A percentile compares a stretch with the other conserved stretches of the same genome.
Conservation (phyloP, 2,797 vertebrate genomes). For the Helostoma temminkii region DNA sequence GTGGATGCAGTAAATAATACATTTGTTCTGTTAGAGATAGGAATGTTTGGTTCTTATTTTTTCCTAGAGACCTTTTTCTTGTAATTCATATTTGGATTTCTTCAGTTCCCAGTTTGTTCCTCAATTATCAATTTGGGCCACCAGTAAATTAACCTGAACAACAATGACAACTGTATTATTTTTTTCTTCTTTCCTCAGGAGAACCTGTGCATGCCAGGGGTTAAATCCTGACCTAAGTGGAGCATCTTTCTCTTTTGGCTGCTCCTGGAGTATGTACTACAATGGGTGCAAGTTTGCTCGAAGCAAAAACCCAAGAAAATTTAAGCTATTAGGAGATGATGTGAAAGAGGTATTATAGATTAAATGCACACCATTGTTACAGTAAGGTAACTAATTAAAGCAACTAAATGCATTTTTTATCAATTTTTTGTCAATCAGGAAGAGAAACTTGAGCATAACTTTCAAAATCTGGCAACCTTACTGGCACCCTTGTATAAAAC, state of each 20-base stretch:
- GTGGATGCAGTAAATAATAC: too few relatives aligned
- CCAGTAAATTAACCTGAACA: background rate
- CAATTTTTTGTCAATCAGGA: conserved; percentile 87
- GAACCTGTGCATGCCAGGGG: conserved; percentile 98
- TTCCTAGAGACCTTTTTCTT: too few relatives aligned
- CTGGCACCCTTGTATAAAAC: conserved; percentile 94
- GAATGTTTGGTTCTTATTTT: background rate
- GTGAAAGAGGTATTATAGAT: conserved; percentile 89
- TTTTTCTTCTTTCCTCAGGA: conserved; percentile 80
- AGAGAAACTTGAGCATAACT: conserved; percentile 91
- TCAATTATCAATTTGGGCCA: background rate
- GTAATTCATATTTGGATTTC: too few relatives aligned
- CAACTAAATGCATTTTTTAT: background rate
- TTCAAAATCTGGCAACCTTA: conserved; percentile 93
- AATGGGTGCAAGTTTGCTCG: conserved; percentile 99
- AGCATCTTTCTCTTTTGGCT: conserved; percentile 99
- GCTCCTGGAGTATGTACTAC: conserved; percentile 99
- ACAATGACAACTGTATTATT: background rate
- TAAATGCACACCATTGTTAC: background rate
- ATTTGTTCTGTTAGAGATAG: too few relatives aligned
- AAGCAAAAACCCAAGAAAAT: conserved; percentile 98
- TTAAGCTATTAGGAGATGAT: conserved; percentile 95
- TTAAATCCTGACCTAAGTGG: conserved; percentile 94
- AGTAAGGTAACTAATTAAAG: background rate
- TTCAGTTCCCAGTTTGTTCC: background rate